Conservation (phyloP, 2,113 vertebrate genomes). For the Ploceus nigricollis region DNA sequence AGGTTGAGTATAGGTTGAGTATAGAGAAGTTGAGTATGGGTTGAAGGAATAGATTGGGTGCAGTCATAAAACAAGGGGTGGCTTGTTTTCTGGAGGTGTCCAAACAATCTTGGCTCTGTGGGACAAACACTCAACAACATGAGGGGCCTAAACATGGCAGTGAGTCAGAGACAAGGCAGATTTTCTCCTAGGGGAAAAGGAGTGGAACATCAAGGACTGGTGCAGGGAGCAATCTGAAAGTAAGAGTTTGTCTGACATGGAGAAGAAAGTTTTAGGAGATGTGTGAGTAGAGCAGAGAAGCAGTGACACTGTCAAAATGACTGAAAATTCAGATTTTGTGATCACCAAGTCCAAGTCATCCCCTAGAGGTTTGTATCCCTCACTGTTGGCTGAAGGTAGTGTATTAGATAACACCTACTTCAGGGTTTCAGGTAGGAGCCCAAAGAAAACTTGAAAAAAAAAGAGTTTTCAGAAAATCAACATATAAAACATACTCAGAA, state of each 20-base stretch:
- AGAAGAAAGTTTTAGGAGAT: background rate
- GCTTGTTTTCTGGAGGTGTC: too few species aligned
- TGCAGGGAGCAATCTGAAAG: background rate
- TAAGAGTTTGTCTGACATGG: background rate
- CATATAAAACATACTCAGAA: background rate
- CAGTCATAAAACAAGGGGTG: background rate
- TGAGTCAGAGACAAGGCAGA: slow-evolving; percentile 4
- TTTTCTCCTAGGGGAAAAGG: slow-evolving; percentile 19
- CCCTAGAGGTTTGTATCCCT: background rate
- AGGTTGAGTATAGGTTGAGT: too few species aligned
- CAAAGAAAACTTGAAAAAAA: background rate
- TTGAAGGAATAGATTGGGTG: background rate
- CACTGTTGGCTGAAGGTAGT: background rate
- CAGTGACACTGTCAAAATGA: background rate
- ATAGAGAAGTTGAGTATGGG: too few species aligned
- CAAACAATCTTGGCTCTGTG: background rate
- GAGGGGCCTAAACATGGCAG: background rate
- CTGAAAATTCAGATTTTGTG: background rate
- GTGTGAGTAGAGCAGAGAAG: background rate
- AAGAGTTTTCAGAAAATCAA: background rate
- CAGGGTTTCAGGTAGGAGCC: background rate
- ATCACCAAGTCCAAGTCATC: background rate
- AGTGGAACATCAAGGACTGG: background rate
- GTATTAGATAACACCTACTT: background rate
- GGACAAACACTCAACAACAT: background rate